A percentile compares a stretch with the other conserved stretches of the same genome.
These are phyloP conservation scores for Melanotaenia parkinsoni DNA, from an alignment of 2,797 vertebrate species.

Conservation along the genomic window DNA sequence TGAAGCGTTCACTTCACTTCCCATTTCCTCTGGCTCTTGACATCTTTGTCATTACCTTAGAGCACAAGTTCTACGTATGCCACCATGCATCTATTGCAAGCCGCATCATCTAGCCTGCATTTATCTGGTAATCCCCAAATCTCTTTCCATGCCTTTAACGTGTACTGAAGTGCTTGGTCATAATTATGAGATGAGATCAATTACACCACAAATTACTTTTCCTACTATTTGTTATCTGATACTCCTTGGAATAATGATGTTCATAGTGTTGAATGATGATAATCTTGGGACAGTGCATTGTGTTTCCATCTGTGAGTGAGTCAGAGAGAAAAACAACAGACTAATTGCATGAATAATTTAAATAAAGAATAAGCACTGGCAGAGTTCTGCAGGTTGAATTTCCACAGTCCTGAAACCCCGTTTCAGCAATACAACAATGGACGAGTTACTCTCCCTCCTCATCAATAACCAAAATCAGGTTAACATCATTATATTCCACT, in stretches of 20 bases:
- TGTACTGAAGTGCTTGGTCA: not conserved
- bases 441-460: slow-evolving; percentile 18
- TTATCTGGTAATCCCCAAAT: not conserved
- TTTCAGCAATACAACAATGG: slow-evolving; percentile 32
- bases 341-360: slow-evolving; percentile 74
- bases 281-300: not conserved
- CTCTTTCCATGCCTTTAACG: not conserved
- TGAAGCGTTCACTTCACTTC: not conserved
- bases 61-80: no score
- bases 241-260: not conserved
- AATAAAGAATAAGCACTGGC: slow-evolving; percentile 57
- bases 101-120: not conserved
- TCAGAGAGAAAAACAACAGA: slow-evolving; percentile 50
- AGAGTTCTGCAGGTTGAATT: slow-evolving; percentile 56
- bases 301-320: not conserved
- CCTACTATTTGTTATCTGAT: not conserved
- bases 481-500: slow-evolving; percentile 58
- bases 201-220: not conserved
- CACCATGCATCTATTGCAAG: not conserved
- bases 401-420: slow-evolving; percentile 47
- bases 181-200: slow-evolving; percentile 8
- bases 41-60: not conserved
- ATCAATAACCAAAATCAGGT: slow-evolving; percentile 42
- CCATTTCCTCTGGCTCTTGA: slow-evolving; percentile 19
- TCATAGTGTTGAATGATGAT: not conserved